phyloP scores from a whole-genome alignment of 2,888 invertebrate genomes.

The Pherbina coryleti region DNA sequence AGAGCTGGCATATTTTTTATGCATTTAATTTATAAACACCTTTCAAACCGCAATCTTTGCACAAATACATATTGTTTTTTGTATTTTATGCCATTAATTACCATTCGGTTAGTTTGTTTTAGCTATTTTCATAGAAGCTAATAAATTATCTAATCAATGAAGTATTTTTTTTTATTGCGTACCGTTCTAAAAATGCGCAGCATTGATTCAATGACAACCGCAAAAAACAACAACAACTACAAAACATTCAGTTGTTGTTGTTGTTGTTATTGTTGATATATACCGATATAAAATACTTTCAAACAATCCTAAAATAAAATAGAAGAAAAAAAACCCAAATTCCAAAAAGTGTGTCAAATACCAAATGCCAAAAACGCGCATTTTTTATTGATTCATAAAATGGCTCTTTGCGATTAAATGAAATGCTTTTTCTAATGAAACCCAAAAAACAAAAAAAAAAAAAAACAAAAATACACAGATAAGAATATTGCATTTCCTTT shows the following conservation, averaged over 20 bases:
- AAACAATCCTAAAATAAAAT: background rate
- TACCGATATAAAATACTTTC: background rate
- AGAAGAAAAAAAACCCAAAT: background rate
- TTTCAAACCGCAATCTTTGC: no score
- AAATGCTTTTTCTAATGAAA: background rate
- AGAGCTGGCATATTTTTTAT: no score
- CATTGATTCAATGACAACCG: background rate
- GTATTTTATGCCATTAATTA: background rate
- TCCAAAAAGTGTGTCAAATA: conserved; percentile 2
- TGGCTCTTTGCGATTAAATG: background rate
- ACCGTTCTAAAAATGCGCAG: background rate
- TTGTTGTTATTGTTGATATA: no score
- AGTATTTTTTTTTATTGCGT: conserved; percentile 7
- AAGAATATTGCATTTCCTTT: background rate
- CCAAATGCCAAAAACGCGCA: background rate
- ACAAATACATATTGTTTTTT: no score
- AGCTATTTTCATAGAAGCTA: background rate
- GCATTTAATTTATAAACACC: no score
- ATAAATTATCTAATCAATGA: conserved; percentile 27
- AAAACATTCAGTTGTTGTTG: background rate
- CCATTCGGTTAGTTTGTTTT: background rate
- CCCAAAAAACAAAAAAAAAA: background rate
- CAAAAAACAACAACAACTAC: background rate
- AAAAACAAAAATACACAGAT: background rate
- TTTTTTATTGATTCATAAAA: conserved; percentile 5